Evolutionary conservation across 1,140 invertebrate species (phyloP).

Genomic region (Drosophila malerkotliana): DNA sequence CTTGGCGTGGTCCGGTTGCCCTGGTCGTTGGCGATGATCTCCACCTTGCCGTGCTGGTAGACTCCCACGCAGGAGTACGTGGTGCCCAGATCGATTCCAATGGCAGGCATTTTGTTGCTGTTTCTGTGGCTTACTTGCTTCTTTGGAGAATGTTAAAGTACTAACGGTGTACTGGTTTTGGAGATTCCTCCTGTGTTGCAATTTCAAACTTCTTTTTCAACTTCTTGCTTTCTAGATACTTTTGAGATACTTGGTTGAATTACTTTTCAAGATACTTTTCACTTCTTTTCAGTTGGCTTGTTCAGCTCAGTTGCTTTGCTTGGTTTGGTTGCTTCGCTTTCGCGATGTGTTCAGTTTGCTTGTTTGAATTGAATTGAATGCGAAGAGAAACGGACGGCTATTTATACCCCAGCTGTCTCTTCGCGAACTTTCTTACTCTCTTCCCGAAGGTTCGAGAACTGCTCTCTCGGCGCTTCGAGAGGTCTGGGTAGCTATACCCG

Average conservation of each 20-base stretch:
- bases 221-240: conserved; percentile 8
- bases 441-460: conserved; percentile 57
- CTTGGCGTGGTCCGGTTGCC: conserved; percentile 98
- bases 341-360: conserved; percentile 63
- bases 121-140: conserved; percentile 1
- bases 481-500: neutral
- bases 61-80: conserved; percentile 93
- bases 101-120: conserved; percentile 85
- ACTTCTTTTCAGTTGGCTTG: conserved; percentile 28
- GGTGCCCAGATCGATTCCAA: conserved; percentile 91
- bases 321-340: conserved; percentile 32
- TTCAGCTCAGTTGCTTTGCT: conserved; percentile 34
- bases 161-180: neutral
- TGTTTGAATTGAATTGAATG: conserved; percentile 62
- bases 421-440: conserved; percentile 42
- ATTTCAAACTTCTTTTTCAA: conserved; percentile 8
- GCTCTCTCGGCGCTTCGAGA: conserved; percentile 42
- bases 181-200: neutral
- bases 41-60: conserved; percentile 93
- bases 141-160: neutral
- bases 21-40: conserved; percentile 97
- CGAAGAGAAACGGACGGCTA: conserved; percentile 49
- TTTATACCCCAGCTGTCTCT: conserved; percentile 62
- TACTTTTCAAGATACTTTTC: conserved; percentile 9
- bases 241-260: conserved; percentile 6